These are phyloP conservation scores for Asteroscopus sphinx DNA, from an alignment of 2,888 invertebrate genomes.

Conservation along the genomic window DNA sequence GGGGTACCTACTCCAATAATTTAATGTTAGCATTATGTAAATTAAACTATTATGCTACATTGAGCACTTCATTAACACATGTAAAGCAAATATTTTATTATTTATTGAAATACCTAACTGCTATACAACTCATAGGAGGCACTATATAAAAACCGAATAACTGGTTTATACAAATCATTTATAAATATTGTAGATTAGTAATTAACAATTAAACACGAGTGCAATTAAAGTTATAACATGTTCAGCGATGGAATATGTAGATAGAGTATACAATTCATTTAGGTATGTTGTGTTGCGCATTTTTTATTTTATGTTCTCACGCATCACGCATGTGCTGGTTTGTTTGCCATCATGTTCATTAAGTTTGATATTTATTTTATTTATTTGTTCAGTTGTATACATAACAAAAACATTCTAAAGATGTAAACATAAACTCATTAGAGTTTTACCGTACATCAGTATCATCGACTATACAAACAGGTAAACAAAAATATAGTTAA, in stretches of 20 bases:
- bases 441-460: too few species aligned
- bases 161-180: conserved; percentile 1
- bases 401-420: too few species aligned
- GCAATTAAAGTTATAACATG: conserved; percentile 19
- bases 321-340: background rate
- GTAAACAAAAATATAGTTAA: too few species aligned
- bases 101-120: background rate
- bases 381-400: too few species aligned
- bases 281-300: background rate
- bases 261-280: background rate
- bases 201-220: conserved; percentile 9
- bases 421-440: too few species aligned
- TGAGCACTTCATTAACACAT: too few species aligned
- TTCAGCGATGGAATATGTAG: background rate
- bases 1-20: too few species aligned
- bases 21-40: too few species aligned
- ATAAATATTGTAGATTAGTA: background rate
- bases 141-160: background rate
- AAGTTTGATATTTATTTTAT: background rate
- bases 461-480: too few species aligned
- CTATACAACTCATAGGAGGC: conserved; percentile 11
- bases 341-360: background rate
- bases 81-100: background rate
- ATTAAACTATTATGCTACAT: too few species aligned
- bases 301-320: background rate